Base-by-base conservation (phyloP, 2,113 vertebrate genomes). In the Poeciliopsis prolifica region DNA sequence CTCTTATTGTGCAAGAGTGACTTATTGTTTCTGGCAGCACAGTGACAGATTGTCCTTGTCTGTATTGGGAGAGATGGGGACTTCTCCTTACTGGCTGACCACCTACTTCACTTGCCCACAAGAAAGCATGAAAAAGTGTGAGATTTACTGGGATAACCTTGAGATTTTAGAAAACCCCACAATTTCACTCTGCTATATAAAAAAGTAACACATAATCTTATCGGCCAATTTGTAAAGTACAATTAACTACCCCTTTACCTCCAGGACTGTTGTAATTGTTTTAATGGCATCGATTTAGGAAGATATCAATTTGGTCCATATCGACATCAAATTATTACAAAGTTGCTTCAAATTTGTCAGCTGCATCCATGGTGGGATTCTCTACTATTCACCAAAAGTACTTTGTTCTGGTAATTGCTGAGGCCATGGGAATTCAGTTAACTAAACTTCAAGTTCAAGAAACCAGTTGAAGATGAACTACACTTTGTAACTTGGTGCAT, bases 1-100 rank as follows among this genome's bases (percentile, higher is more conserved):
- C 82, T 85, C 86, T 83, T 87, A 77, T 82, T 77, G 80, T 85
- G 75, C 72, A 70, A 72, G 42, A 83, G 82, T 91, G 87, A 92
- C 87, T 89, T 90, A 88, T 86, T 84, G 88, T 91, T 84, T 82
- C 74, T 85, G 83, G 80, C 86, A 78, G 42, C 30, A 11, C 66
- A n/a, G 61, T 72, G 70, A 68, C 71, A 80, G 80, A 80, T 84
- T 70, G 82, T 72, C 83, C 87, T 81, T 83, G 86, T 37, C 79
- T 77, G 48, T 72, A 54, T 28, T 29, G 65, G 66, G 37, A 31
- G 26, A 13, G 51, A 42, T 63, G 73, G 73, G 73, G 68, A 68
- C 9, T 87, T 86, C 80, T 88, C 74, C 77, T 78, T 78, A 81
- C 79, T 86, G 79, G 51, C 73, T 61, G 24, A 67, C 62, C 30